These are phyloP conservation scores for Corythucha ciliata DNA, from an alignment of 2,888 invertebrate species.

Conservation along the genomic window DNA sequence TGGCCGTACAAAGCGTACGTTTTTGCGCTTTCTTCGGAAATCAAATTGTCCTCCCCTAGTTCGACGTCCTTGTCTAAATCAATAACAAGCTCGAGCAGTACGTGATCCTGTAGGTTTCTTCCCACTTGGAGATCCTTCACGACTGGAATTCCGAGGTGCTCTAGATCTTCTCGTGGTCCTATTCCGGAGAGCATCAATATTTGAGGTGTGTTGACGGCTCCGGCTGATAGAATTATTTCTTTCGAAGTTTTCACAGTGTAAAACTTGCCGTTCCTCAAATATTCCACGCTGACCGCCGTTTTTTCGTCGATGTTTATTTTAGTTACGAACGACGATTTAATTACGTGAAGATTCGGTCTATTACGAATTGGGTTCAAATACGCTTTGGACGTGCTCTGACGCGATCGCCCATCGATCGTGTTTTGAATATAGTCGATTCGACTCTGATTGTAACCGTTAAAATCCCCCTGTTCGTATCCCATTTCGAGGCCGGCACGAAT, in stretches of 20 bases:
- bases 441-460: slow-evolving; percentile 48
- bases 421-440: slow-evolving; percentile 60
- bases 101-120: no score
- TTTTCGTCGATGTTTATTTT: slow-evolving; percentile 55
- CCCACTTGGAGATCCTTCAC: slow-evolving; percentile 76
- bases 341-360: slow-evolving; percentile 57
- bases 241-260: background rate
- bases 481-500: slow-evolving; percentile 51
- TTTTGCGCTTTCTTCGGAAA: no score
- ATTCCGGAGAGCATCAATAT: slow-evolving; percentile 82
- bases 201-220: slow-evolving; percentile 59
- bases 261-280: background rate
- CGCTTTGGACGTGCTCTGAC: slow-evolving; percentile 57
- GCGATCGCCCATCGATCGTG: slow-evolving; percentile 48
- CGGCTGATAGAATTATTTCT: slow-evolving; percentile 14
- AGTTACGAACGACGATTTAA: slow-evolving; percentile 51
- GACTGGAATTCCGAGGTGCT: slow-evolving; percentile 64
- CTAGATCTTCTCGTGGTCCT: slow-evolving; percentile 61
- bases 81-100: no score
- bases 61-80: no score
- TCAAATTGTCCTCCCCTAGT: no score
- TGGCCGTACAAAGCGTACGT: no score
- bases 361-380: slow-evolving; percentile 52
- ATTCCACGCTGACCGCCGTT: slow-evolving; percentile 14
- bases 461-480: slow-evolving; percentile 58